These are phyloP conservation scores for Mus caroli DNA, from an alignment of 2,797 vertebrate species.

Conservation along the genomic window DNA sequence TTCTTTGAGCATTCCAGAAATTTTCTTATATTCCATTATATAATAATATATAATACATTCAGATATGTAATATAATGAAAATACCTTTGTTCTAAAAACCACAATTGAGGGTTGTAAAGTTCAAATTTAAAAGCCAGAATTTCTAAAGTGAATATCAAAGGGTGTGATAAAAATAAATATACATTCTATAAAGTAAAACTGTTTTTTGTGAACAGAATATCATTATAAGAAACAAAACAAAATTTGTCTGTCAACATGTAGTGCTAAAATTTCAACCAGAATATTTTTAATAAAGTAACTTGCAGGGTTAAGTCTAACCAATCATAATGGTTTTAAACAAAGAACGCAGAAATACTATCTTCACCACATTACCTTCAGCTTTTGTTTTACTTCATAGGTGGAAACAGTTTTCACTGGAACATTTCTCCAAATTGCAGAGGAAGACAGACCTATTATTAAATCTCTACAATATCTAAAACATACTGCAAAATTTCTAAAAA, in stretches of 20 bases:
- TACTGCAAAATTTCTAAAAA: constrained; percentile 61
- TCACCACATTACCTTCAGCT: constrained; percentile 73
- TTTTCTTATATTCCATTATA: not conserved
- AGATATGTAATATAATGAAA: constrained; percentile 14
- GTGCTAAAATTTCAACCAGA: constrained; percentile 45
- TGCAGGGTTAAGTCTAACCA: constrained; percentile 61
- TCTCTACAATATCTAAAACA: constrained; percentile 72
- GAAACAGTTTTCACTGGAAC: constrained; percentile 71
- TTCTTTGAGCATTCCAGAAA: constrained; percentile 59
- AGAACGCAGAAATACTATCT: constrained; percentile 65
- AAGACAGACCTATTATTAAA: constrained; percentile 73
- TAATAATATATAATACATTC: not conserved
- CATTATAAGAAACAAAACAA: constrained; percentile 43
- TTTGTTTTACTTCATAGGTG: constrained; percentile 73
- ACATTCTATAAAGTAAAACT: constrained; percentile 66
- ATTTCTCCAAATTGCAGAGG: constrained; percentile 79
- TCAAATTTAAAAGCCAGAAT: constrained; percentile 39
- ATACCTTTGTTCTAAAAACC: constrained; percentile 56
- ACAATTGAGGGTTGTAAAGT: constrained; percentile 30
- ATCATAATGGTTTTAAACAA: constrained; percentile 71
- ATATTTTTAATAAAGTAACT: constrained; percentile 63
- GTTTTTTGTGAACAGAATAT: constrained; percentile 53
- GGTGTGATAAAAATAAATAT: constrained; percentile 56
- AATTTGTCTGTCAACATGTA: constrained; percentile 32
- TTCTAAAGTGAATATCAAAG: constrained; percentile 64